These are phyloP conservation scores for Luidia sarsii DNA, from an alignment of 53 echinoderm and acorn worm species.

Conservation along the genomic window DNA sequence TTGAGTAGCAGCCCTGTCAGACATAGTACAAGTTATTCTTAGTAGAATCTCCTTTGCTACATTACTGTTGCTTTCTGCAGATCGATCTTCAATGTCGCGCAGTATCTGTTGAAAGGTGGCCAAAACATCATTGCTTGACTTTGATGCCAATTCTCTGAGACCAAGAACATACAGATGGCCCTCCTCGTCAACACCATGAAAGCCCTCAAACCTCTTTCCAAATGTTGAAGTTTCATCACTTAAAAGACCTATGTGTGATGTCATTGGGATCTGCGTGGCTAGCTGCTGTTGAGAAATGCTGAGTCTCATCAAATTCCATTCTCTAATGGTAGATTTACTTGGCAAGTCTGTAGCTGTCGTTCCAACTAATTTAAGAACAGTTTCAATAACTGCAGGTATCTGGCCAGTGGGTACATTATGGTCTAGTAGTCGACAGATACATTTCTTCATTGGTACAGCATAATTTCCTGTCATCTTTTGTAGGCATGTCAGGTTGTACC, in stretches of 20 bases:
- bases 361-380: conserved; percentile 51
- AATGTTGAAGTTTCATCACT: conserved; percentile 70
- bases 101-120: conserved; percentile 56
- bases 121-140: conserved; percentile 59
- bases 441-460: conserved; percentile 50
- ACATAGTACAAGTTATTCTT: conserved; percentile 65
- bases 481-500: conserved; percentile 18
- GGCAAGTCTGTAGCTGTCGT: conserved; percentile 25
- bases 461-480: conserved; percentile 22
- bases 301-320: conserved; percentile 64
- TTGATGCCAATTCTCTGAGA: conserved; percentile 53
- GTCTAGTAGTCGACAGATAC: conserved; percentile 49
- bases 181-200: conserved; percentile 26
- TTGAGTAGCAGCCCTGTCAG: conserved; percentile 53
- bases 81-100: conserved; percentile 42
- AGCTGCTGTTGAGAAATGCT: conserved; percentile 54
- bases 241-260: conserved; percentile 35
- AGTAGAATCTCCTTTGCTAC: conserved; percentile 49
- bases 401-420: conserved; percentile 56
- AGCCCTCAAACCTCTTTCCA: conserved; percentile 63
- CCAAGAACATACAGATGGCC: conserved; percentile 52
- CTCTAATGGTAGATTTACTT: conserved; percentile 31
- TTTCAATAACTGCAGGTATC: conserved; percentile 52
- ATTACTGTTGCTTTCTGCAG: conserved; percentile 7
- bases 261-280: conserved; percentile 43